Base-by-base conservation (phyloP, 1,140 invertebrate genomes). In the Megalonaias nervosa region DNA sequence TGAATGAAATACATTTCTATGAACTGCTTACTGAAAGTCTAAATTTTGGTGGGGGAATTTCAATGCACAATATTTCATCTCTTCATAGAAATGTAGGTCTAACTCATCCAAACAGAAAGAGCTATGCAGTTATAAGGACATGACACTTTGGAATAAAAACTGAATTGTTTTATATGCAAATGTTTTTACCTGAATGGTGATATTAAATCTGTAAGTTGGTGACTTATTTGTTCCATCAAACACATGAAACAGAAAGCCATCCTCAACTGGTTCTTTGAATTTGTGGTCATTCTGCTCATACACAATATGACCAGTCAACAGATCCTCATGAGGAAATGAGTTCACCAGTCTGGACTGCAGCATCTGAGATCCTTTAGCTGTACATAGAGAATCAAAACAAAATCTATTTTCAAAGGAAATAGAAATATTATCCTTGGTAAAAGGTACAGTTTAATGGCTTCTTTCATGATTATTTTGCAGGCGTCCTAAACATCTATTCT, bases 221-320 rank as follows among this genome's bases (percentile, higher is more conserved):
- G 90, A 91, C 17, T 81, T 75, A 65, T 90, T 87, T 23, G 67
- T 75, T 14, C 89, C 90, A 82, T 91, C 90, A 62, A 74, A 83
- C n/a, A 90, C 79, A 73, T 86, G 83, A 74, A 90, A 88, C 14
- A 85, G 79, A 73, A 91, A 85, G 26, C 72, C 66, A 74, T 91
- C 90, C 61, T 68, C 65, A 38, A 77, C 77, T 31, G 89, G 87
- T 83, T 91, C 90, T 67, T 85, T 85, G 65, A 80, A 79, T 62
- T 78, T 59, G 77, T 91, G 88, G 70, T 88, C 84, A 68, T 73
- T 85, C 79, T 90, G 89, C 16, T 82, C 69, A 74, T 91, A 91
- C 66, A 82, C 68, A 56, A 91, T 80, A 62, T 86, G 82, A 13
- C 87, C 85, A 75, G 84, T 79, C 6, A 84, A 23, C 26, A 90